These are phyloP conservation scores for Lerista edwardsae DNA, from an alignment of 2,797 vertebrate species.

Conservation along the genomic window DNA sequence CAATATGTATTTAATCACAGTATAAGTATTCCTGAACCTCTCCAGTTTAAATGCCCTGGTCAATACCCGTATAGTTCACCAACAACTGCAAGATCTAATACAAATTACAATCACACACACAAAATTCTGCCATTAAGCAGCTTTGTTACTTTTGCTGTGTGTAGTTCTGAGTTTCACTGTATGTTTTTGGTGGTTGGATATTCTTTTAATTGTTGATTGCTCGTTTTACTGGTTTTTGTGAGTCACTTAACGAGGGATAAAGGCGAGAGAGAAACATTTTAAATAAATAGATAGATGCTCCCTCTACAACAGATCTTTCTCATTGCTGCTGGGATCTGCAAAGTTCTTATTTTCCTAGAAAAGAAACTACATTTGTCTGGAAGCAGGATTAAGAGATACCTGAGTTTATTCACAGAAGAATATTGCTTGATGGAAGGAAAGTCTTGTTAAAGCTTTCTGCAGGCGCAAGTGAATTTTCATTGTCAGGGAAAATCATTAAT, in stretches of 20 bases:
- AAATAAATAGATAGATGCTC: slow-evolving; percentile 34
- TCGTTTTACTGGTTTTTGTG: too few relatives aligned
- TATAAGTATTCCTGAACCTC: neutral
- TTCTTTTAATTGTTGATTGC: too few relatives aligned
- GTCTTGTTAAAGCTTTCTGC: slow-evolving; percentile 54
- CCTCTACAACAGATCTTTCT: slow-evolving; percentile 26
- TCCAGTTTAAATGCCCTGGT: neutral
- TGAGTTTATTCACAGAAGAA: slow-evolving; percentile 47
- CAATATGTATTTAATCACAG: neutral
- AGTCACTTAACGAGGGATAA: too few relatives aligned
- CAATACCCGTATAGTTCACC: slow-evolving; percentile 1
- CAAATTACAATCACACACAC: slow-evolving; percentile 20
- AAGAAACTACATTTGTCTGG: slow-evolving; percentile 34
- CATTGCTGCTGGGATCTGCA: slow-evolving; percentile 37
- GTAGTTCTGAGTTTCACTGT: too few relatives aligned
- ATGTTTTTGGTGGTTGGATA: too few relatives aligned
- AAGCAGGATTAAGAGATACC: slow-evolving; percentile 52
- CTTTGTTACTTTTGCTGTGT: neutral
- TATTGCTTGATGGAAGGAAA: slow-evolving; percentile 46
- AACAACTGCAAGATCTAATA: too few relatives aligned
- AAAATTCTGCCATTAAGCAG: slow-evolving; percentile 26
- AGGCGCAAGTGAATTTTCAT: slow-evolving; percentile 64
- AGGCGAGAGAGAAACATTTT: too few relatives aligned
- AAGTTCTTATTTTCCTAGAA: slow-evolving; percentile 1
- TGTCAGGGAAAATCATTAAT: slow-evolving; percentile 65